Evolutionary conservation across 2,797 vertebrate species (phyloP).

Genomic region (Nannoperca australis): DNA sequence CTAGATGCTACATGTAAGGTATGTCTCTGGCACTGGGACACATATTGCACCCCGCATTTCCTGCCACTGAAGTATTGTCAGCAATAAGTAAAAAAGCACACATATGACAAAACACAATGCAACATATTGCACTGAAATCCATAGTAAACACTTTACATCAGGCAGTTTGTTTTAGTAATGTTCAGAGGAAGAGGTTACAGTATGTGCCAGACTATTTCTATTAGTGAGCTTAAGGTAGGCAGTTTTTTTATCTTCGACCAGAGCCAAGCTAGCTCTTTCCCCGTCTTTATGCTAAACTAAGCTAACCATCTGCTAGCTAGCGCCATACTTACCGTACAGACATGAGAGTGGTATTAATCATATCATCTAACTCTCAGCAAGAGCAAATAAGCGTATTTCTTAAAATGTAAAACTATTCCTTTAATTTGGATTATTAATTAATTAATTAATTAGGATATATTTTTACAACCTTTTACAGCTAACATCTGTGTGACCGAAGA

Average conservation of each 20-base stretch:
- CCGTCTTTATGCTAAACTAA: not conserved
- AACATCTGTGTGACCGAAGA: slow-evolving; percentile 40
- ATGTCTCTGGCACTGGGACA: not conserved
- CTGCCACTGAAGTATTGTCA: not conserved
- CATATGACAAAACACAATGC: not conserved
- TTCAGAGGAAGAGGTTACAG: not conserved
- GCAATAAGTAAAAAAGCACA: not conserved
- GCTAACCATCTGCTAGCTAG: not conserved
- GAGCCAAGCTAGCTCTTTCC: not conserved
- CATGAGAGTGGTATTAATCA: not conserved
- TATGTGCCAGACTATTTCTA: not conserved
- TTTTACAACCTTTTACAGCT: not conserved
- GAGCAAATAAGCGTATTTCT: not conserved
- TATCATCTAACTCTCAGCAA: not conserved
- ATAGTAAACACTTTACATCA: not conserved
- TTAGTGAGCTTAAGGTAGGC: not conserved
- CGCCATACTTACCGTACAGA: not conserved
- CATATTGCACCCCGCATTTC: not conserved
- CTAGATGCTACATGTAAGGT: slow-evolving; percentile 3
- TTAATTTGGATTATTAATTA: too few species aligned
- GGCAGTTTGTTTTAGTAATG: not conserved
- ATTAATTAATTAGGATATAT: too few species aligned
- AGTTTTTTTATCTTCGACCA: too few species aligned
- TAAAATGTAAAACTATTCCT: not conserved
- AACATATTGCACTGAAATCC: not conserved